These are phyloP conservation scores for Notarius quadriscutis DNA, from an alignment of 2,113 vertebrate species.

Conservation along the genomic window DNA sequence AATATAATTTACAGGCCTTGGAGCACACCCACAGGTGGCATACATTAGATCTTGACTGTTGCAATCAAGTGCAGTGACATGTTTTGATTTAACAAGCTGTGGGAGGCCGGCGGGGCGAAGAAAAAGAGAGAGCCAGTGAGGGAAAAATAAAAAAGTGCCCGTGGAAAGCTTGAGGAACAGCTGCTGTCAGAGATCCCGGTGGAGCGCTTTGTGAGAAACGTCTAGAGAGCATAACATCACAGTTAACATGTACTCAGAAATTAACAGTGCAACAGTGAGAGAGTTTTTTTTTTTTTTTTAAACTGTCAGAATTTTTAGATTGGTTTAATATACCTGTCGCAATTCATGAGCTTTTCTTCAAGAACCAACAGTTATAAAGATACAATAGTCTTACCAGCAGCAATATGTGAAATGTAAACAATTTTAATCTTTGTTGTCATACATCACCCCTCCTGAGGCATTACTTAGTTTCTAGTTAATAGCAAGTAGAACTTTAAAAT, in stretches of 20 bases:
- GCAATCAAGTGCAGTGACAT: slow-evolving; percentile 60
- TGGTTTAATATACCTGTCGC: neutral
- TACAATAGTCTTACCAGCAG: neutral
- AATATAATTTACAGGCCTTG: slow-evolving; percentile 61
- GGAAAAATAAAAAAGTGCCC: slow-evolving; percentile 28
- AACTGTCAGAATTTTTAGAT: slow-evolving; percentile 22
- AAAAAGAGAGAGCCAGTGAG: slow-evolving; percentile 29
- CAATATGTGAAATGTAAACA: neutral
- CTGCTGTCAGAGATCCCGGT: slow-evolving; percentile 27
- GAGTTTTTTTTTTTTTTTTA: neutral
- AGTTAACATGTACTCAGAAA: slow-evolving; percentile 15
- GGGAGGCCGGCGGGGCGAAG: slow-evolving; percentile 44
- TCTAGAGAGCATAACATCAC: slow-evolving; percentile 15
- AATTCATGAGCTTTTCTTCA: slow-evolving; percentile 1
- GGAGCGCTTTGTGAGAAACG: slow-evolving; percentile 26
- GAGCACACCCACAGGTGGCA: slow-evolving; percentile 59
- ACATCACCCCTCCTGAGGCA: neutral
- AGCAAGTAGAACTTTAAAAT: neutral
- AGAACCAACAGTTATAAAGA: neutral
- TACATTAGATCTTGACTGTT: slow-evolving; percentile 57
- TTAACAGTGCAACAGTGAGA: neutral
- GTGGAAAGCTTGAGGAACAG: slow-evolving; percentile 25
- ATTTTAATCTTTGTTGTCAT: neutral
- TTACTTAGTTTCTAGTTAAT: neutral
- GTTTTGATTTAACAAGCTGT: slow-evolving; percentile 62